Conservation (phyloP, 2,113 vertebrate species). For the Colaptes auratus region DNA sequence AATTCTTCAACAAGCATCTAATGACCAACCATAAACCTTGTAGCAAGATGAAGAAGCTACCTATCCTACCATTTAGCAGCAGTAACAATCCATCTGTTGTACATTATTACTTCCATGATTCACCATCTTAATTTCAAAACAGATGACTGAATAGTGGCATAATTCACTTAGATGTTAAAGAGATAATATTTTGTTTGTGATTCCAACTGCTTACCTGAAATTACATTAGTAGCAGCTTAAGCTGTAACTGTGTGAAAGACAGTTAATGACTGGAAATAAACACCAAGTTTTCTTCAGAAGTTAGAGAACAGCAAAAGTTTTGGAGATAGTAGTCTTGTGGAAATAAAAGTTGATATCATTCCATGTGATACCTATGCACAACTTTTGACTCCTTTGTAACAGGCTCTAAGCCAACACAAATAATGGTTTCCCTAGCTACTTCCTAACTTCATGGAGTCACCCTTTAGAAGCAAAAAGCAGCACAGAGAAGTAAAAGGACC, state of each 20-base stretch:
- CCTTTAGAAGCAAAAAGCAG: not conserved
- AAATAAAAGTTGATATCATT: not conserved
- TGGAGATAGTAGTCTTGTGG: not conserved
- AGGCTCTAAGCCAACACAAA: not conserved
- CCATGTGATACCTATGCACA: too few relatives aligned
- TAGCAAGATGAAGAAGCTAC: not conserved
- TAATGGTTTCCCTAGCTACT: not conserved
- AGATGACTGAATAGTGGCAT: slow-evolving; percentile 17
- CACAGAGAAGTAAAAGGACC: not conserved
- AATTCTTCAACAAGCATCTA: not conserved
- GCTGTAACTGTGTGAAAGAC: not conserved
- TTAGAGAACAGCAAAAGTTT: not conserved
- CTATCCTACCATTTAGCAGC: not conserved
- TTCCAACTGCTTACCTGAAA: slow-evolving; percentile 36
- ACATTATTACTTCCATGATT: slow-evolving; percentile 29
- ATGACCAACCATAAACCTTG: not conserved
- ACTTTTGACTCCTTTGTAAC: not conserved
- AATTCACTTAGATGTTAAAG: slow-evolving; percentile 20
- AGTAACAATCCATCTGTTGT: slow-evolving; percentile 28
- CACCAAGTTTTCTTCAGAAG: not conserved
- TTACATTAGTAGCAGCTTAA: not conserved
- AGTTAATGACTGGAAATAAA: not conserved
- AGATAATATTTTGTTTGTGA: slow-evolving; percentile 16
- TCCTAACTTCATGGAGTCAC: not conserved
- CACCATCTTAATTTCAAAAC: slow-evolving; percentile 31